Percentiles rank a stretch among this genome's conserved stretches.
Evolutionary conservation across 2,888 invertebrate species (phyloP).

Genomic region (Napeogenes sylphis): DNA sequence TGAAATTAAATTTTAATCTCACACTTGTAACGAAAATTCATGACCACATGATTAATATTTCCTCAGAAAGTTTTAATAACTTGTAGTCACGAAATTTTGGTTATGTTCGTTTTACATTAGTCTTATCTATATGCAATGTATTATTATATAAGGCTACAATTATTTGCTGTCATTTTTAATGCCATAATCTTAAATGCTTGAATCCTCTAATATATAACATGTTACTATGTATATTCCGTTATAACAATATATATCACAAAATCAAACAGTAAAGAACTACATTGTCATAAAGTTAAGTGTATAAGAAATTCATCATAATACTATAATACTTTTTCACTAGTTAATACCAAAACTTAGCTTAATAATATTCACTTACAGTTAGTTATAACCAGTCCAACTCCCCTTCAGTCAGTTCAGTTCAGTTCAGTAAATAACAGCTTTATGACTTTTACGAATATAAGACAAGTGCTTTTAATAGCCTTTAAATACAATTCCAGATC

Average conservation of each 20-base stretch:
- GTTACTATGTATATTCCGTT: no score
- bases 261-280: no score
- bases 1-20: slow-evolving; percentile 4
- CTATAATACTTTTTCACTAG: background rate
- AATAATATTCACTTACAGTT: slow-evolving; percentile 27
- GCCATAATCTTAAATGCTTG: no score
- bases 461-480: slow-evolving; percentile 48
- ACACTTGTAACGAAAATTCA: background rate
- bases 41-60: slow-evolving; percentile 3
- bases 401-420: slow-evolving; percentile 24
- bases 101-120: background rate
- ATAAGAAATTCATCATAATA: no score
- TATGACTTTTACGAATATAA: slow-evolving; percentile 30
- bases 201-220: no score
- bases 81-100: background rate
- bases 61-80: background rate
- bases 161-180: no score
- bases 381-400: slow-evolving; percentile 31
- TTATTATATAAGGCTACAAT: no score
- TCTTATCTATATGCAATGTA: no score
- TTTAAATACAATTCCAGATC: slow-evolving; percentile 44
- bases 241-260: no score
- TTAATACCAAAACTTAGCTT: slow-evolving; percentile 3
- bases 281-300: no score
- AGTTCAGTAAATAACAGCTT: slow-evolving; percentile 30